Evolutionary conservation across 2,888 invertebrate species (phyloP).

Genomic region (Ferdinandea cuprea): DNA sequence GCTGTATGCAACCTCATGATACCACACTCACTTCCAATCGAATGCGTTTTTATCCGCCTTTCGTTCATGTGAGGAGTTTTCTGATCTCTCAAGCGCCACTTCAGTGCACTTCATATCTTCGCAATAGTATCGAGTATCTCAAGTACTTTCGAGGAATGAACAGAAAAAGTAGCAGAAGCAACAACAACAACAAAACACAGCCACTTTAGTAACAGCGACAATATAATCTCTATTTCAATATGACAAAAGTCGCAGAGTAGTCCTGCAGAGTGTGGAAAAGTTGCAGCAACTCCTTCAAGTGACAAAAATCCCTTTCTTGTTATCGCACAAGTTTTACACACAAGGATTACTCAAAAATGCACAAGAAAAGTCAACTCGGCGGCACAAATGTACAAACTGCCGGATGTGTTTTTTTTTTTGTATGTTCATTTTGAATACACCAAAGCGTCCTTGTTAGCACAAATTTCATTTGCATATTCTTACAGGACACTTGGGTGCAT

Average conservation of each 20-base stretch:
- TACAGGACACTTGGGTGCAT: constrained; percentile 57
- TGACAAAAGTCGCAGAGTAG: constrained; percentile 2
- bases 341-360: constrained; percentile 62
- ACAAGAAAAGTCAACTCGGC: constrained; percentile 29
- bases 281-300: constrained; percentile 28
- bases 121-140: constrained; percentile 9
- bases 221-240: constrained; percentile 43
- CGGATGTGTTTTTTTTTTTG: constrained; percentile 8
- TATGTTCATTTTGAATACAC: constrained; percentile 49
- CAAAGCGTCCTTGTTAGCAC: constrained; percentile 32
- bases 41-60: constrained; percentile 48
- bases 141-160: constrained; percentile 5
- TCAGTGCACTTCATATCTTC: constrained; percentile 39
- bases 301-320: constrained; percentile 49
- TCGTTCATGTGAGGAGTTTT: constrained; percentile 3
- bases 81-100: constrained; percentile 26
- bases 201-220: not conserved
- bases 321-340: constrained; percentile 64
- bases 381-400: constrained; percentile 3
- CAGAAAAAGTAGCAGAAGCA: too few species aligned
- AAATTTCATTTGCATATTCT: constrained; percentile 63
- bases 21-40: constrained; percentile 44
- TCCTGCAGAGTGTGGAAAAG: constrained; percentile 16
- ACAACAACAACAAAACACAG: too few species aligned
- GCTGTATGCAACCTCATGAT: constrained; percentile 13